A percentile compares a stretch with the other conserved stretches of the same genome.
Conservation (phyloP, 2,888 invertebrate species). For the Drosophila rubida region DNA sequence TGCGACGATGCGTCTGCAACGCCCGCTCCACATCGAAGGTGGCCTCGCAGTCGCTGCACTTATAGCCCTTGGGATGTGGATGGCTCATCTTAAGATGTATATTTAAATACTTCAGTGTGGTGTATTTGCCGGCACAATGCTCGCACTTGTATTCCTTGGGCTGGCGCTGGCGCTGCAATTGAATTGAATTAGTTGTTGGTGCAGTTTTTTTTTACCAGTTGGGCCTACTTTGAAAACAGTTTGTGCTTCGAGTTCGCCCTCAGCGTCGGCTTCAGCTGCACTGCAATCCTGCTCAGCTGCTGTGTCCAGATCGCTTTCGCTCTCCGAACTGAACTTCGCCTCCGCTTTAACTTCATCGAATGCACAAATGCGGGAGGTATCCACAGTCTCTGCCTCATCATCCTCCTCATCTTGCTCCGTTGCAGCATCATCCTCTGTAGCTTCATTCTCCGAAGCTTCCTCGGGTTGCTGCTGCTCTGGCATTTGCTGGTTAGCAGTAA, state of each 20-base stretch:
- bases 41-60: constrained; percentile 63
- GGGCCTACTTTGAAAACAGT: constrained; percentile 52
- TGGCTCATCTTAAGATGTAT: constrained; percentile 66
- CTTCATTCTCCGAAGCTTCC: constrained; percentile 9
- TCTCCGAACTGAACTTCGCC: constrained; percentile 9
- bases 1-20: constrained; percentile 59
- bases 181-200: no score
- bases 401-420: constrained; percentile 13
- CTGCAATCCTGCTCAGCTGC: background rate
- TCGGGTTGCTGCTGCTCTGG: background rate
- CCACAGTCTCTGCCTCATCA: background rate
- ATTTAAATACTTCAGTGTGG: constrained; percentile 64
- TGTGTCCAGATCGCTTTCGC: constrained; percentile 16
- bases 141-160: constrained; percentile 55
- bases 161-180: constrained; percentile 40
- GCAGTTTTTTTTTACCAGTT: background rate
- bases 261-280: constrained; percentile 9
- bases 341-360: constrained; percentile 18
- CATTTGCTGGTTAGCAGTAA: background rate
- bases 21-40: constrained; percentile 65
- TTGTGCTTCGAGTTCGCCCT: constrained; percentile 31
- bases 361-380: constrained; percentile 17
- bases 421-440: background rate
- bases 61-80: constrained; percentile 65
- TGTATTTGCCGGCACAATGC: constrained; percentile 57